These are phyloP conservation scores for Nomada ruficornis DNA, from an alignment of 2,888 invertebrate genomes.

Conservation along the genomic window DNA sequence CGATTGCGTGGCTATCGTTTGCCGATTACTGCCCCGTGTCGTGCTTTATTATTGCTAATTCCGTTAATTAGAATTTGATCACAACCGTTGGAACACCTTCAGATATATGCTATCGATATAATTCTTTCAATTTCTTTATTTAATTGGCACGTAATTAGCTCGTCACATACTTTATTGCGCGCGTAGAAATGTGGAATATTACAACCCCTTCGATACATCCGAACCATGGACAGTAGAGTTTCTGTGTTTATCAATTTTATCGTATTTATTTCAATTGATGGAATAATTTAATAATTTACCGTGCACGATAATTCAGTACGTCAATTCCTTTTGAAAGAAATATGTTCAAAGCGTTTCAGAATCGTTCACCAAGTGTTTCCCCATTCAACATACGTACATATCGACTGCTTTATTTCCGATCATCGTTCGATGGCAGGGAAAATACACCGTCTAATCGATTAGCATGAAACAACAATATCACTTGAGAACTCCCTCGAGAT, in stretches of 20 bases:
- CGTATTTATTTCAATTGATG: too few species aligned
- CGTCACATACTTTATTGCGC: not conserved
- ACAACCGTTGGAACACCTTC: not conserved
- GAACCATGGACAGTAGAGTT: too few species aligned
- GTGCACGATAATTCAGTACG: too few species aligned
- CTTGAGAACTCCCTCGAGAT: constrained; percentile 37
- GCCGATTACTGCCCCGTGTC: not conserved
- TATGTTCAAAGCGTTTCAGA: too few species aligned
- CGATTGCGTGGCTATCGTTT: not conserved
- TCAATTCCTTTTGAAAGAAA: too few species aligned
- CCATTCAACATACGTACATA: too few species aligned
- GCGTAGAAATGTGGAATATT: too few species aligned
- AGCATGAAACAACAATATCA: constrained; percentile 46
- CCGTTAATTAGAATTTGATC: not conserved
- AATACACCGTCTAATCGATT: constrained; percentile 43
- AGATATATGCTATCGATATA: not conserved
- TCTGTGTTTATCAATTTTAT: too few species aligned
- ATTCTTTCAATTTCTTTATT: not conserved
- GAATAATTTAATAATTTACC: too few species aligned
- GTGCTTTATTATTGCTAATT: not conserved
- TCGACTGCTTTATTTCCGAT: constrained; percentile 17
- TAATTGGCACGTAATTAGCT: not conserved
- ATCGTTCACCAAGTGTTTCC: too few species aligned
- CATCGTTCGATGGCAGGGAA: constrained; percentile 27
- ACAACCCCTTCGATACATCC: too few species aligned